These are phyloP conservation scores for Formicarius rufipectus DNA, from an alignment of 2,113 vertebrate genomes.

Conservation along the genomic window DNA sequence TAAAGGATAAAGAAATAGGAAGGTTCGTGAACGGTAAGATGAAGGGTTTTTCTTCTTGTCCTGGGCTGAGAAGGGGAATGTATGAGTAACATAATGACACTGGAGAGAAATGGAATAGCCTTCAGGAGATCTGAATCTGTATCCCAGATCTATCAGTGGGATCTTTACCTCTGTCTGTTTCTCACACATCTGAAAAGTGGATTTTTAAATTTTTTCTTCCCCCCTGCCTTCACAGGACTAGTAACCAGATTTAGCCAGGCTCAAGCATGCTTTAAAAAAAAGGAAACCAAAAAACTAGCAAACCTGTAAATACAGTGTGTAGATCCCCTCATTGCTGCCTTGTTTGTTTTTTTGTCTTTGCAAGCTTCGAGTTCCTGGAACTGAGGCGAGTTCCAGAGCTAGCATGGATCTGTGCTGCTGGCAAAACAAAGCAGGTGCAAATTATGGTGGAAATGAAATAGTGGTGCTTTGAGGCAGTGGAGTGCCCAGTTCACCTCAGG, in stretches of 20 bases:
- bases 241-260: background rate
- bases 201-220: background rate
- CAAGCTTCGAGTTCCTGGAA: constrained; percentile 61
- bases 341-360: constrained; percentile 51
- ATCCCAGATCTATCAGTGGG: background rate
- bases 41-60: background rate
- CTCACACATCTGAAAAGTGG: background rate
- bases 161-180: background rate
- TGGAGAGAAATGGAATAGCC: background rate
- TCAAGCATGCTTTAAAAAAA: background rate
- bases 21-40: background rate
- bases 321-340: background rate
- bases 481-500: constrained; percentile 81
- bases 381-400: constrained; percentile 64
- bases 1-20: background rate
- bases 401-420: constrained; percentile 79
- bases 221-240: background rate
- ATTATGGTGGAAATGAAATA: constrained; percentile 78
- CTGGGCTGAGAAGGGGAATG: background rate
- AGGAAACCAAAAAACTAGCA: background rate
- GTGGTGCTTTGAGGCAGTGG: constrained; percentile 70
- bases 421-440: constrained; percentile 84
- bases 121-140: background rate
- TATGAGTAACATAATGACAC: background rate
- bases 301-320: background rate